Conservation (phyloP, 1,140 invertebrate genomes). For the Charaxes varanes region DNA sequence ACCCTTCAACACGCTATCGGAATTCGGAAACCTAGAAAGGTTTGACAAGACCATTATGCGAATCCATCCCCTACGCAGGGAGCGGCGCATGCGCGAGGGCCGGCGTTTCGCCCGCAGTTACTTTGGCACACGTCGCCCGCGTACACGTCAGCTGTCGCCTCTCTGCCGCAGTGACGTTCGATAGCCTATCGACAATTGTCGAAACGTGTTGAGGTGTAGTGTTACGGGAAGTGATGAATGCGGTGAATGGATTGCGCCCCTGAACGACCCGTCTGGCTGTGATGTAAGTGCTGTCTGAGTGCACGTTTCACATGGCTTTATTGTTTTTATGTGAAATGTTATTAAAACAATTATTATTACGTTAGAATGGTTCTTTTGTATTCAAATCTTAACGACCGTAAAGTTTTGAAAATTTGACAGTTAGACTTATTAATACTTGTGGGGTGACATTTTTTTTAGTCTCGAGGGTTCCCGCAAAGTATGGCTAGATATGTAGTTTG, state of each 20-base stretch:
- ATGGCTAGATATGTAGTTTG: no score
- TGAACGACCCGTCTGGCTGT: conserved; percentile 7
- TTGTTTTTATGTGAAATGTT: conserved; percentile 4
- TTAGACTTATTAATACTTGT: no score
- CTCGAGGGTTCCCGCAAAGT: no score
- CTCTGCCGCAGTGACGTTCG: conserved; percentile 42
- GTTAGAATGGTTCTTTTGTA: no score
- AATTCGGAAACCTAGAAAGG: conserved; percentile 47
- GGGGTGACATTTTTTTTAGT: no score
- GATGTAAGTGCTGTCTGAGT: conserved; percentile 13
- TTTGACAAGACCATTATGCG: conserved; percentile 51
- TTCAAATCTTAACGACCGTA: no score
- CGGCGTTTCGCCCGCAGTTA: conserved; percentile 50
- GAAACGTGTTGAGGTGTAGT: conserved; percentile 25
- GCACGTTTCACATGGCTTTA: no score
- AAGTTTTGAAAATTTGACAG: no score
- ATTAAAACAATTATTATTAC: no score
- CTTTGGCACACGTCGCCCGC: conserved; percentile 24
- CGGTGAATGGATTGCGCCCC: conserved; percentile 16
- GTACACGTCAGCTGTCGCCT: conserved; percentile 23
- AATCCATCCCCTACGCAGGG: conserved; percentile 52
- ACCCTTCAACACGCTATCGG: conserved; percentile 32
- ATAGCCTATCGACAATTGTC: conserved; percentile 26
- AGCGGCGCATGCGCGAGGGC: conserved; percentile 42
- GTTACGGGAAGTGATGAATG: conserved; percentile 27